Percentiles rank a stretch among this genome's conserved stretches.
phyloP scores from a whole-genome alignment of 2,888 invertebrate species.

The Yponomeuta malinellus region DNA sequence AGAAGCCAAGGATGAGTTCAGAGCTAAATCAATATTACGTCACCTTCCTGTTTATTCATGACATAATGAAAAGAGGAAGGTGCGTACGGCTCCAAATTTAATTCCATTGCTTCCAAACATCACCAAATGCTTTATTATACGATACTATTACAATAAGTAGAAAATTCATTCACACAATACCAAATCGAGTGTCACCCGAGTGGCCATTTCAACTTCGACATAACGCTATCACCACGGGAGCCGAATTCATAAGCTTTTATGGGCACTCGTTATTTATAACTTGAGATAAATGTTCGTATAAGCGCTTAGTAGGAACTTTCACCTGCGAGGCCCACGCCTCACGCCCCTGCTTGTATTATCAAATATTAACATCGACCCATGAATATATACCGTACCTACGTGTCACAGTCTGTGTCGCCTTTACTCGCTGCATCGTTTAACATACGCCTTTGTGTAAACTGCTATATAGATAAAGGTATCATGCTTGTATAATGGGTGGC shows the following conservation, averaged over 20 bases:
- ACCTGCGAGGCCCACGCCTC: conserved; percentile 9
- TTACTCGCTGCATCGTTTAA: no score
- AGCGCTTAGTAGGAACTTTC: conserved; percentile 11
- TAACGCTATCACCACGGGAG: not conserved
- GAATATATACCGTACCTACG: not conserved
- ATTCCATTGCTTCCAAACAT: not conserved
- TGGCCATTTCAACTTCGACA: not conserved
- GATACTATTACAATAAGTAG: not conserved
- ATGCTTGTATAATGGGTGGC: not conserved
- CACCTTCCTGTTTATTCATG: not conserved
- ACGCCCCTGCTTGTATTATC: conserved; percentile 9
- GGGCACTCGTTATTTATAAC: not conserved
- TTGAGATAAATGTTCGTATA: conserved; percentile 9
- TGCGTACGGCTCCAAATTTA: not conserved
- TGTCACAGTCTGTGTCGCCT: no score
- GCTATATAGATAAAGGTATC: not conserved
- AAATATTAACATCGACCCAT: conserved; percentile 10
- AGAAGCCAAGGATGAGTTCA: not conserved
- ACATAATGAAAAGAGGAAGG: not conserved
- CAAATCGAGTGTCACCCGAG: not conserved
- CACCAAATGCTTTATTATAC: not conserved
- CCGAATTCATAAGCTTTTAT: conserved; percentile 1
- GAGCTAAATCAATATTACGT: not conserved
- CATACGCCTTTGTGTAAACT: no score
- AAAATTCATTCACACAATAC: not conserved